A percentile compares a stretch with the other conserved stretches of the same genome.
These are phyloP conservation scores for Cherax quadricarinatus DNA, from an alignment of 1,140 invertebrate genomes.

Conservation along the genomic window DNA sequence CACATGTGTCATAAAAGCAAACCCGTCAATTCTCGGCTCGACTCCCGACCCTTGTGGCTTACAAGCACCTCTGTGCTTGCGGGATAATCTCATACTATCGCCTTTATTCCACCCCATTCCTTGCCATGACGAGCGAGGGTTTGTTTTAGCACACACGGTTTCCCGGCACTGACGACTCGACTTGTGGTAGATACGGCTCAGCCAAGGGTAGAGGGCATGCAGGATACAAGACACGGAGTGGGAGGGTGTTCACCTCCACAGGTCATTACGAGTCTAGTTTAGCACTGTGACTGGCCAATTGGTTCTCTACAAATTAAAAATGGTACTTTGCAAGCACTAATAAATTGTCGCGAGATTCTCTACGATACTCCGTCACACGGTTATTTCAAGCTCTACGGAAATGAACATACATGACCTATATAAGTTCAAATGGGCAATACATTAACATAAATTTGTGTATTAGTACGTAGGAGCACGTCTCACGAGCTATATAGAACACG, in stretches of 20 bases:
- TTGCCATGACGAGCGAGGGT: background rate
- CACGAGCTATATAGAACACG: conserved; percentile 8
- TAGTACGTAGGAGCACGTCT: background rate
- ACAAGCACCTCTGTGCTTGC: background rate
- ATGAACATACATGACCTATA: background rate
- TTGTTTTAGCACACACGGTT: conserved; percentile 4
- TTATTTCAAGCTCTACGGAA: conserved; percentile 22
- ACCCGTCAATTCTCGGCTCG: background rate
- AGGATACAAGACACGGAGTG: conserved; percentile 25
- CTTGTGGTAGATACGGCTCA: conserved; percentile 5
- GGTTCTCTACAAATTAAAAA: background rate
- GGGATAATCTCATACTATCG: background rate
- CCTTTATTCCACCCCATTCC: background rate
- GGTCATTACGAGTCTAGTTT: conserved; percentile 48
- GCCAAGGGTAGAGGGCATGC: conserved; percentile 44
- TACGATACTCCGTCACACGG: conserved; percentile 27
- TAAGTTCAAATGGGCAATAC: background rate
- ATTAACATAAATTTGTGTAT: background rate
- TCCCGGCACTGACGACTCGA: conserved; percentile 17
- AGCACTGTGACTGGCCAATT: conserved; percentile 33
- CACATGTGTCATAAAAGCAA: conserved; percentile 10
- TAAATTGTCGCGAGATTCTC: background rate
- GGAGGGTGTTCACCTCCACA: conserved; percentile 13
- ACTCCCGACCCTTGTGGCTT: background rate
- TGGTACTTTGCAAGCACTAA: background rate